Base-by-base conservation (phyloP, 2,797 vertebrate genomes). In the Todus mexicanus region DNA sequence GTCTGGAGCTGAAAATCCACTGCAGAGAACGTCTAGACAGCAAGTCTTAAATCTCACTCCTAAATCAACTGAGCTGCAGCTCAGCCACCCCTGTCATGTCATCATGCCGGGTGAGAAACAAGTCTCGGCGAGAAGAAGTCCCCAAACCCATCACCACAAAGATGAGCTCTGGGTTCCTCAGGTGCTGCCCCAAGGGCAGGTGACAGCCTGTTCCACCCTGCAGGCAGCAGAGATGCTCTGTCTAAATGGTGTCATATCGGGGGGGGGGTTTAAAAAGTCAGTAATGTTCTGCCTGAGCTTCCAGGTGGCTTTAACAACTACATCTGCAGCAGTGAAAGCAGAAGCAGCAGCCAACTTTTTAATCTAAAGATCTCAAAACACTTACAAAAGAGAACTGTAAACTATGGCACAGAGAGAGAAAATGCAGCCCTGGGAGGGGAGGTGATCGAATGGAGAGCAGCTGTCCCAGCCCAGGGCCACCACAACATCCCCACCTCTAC, bases 41-140 rank as follows among this genome's bases (percentile, higher is more conserved):
- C 0, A 0, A 74, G 71, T 45, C 84, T 89, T 94, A 91, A 95
- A 83, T 89, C 90, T 91, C 79, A 56, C 82, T 78, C 81, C 88
- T 95, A 96, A 96, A 96, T 92, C 94, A 96, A 90, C 21, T 5
- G n/a, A 74, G 77, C 88, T n/a, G 91, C 84, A 92, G 95, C 81
- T 93, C 84, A 74, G 84, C 88, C 19, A 12, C 31, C 74, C 84
- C 86, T 83, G 83, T 69, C 53, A 33, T 20, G 71, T 15, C 37
- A 12, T 82, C 86, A 37, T 9, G n/a, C 69, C 1, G 27, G 47
- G 59, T 73, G 89, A 81, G 64, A 88, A 59, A 81, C 47, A 15
- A 65, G 23, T 29, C 84, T 78, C 43, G 3, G 40, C 7, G 3
- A 76, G 78, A 18, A 90, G 74, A 14, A 72, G 63, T 23, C 43